A percentile compares a stretch with the other conserved stretches of the same genome.
Evolutionary conservation across 2,888 invertebrate genomes (phyloP).

Genomic region (Bombylius major): DNA sequence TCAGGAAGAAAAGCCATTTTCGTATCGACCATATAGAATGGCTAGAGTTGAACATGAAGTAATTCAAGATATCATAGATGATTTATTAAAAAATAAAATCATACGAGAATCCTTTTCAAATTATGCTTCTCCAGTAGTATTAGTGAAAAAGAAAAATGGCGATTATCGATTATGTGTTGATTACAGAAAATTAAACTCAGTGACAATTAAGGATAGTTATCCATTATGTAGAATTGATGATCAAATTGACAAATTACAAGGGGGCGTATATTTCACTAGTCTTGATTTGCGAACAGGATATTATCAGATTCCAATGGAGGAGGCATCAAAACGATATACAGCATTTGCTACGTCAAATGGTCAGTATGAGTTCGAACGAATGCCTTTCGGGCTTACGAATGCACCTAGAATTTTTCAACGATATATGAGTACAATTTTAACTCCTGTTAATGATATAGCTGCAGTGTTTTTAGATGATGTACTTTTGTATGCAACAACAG

Average conservation of each 20-base stretch:
- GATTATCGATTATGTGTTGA: background rate
- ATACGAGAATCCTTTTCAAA: background rate
- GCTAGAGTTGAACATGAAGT: background rate
- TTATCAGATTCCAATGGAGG: constrained; percentile 12
- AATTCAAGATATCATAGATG: background rate
- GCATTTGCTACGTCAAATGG: constrained; percentile 11
- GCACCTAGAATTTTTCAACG: constrained; percentile 23
- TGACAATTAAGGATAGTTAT: constrained; percentile 22
- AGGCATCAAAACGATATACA: constrained; percentile 17
- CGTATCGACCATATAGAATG: background rate
- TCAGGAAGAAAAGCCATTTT: background rate
- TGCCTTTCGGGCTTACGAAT: constrained; percentile 26
- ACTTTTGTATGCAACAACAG: constrained; percentile 15
- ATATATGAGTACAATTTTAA: constrained; percentile 13
- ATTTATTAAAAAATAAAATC: background rate
- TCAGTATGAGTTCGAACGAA: constrained; percentile 19
- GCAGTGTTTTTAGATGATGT: constrained; percentile 19
- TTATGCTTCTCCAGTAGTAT: background rate
- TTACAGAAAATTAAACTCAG: constrained; percentile 17
- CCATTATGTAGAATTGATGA: constrained; percentile 24
- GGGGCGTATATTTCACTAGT: constrained; percentile 18
- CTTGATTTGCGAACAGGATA: constrained; percentile 20
- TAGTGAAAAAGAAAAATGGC: background rate
- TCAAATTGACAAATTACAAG: constrained; percentile 19
- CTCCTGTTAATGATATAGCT: constrained; percentile 2